Conservation (phyloP, 2,113 vertebrate genomes). For the Tragelaphus strepsiceros region DNA sequence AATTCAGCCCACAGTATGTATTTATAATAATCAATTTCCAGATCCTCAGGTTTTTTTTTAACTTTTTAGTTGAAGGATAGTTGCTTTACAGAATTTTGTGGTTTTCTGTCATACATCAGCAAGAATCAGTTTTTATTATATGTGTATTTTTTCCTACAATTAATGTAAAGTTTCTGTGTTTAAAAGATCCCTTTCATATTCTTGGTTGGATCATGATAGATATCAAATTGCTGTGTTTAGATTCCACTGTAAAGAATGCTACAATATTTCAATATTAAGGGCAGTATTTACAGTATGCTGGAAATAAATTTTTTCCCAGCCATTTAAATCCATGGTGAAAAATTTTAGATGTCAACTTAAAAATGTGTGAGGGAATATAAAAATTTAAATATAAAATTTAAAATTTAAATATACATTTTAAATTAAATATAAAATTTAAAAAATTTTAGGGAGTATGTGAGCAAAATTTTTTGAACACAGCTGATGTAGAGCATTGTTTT, state of each 20-base stretch:
- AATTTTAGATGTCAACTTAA: neutral
- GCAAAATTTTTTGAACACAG: neutral
- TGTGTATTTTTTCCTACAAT: neutral
- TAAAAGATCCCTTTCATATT: neutral
- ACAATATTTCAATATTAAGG: neutral
- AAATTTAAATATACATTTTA: too few relatives aligned
- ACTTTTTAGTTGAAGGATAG: neutral
- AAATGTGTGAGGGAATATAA: neutral
- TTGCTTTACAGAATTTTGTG: neutral
- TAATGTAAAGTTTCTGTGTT: neutral
- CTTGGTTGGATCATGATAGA: neutral
- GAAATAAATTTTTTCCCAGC: neutral
- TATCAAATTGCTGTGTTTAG: neutral
- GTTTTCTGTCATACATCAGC: neutral
- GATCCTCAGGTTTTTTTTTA: neutral
- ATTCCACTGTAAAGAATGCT: neutral
- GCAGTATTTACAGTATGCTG: neutral
- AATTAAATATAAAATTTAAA: neutral
- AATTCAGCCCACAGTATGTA: neutral
- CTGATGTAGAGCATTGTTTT: neutral
- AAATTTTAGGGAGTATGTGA: neutral
- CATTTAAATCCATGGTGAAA: constrained; percentile 12
- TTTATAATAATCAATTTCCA: neutral
- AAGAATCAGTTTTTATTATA: neutral
- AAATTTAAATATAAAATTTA: too few relatives aligned